A percentile compares a stretch with the other conserved stretches of the same genome.
Conservation (phyloP, 1,140 invertebrate species). For the Trichoplusia ni region DNA sequence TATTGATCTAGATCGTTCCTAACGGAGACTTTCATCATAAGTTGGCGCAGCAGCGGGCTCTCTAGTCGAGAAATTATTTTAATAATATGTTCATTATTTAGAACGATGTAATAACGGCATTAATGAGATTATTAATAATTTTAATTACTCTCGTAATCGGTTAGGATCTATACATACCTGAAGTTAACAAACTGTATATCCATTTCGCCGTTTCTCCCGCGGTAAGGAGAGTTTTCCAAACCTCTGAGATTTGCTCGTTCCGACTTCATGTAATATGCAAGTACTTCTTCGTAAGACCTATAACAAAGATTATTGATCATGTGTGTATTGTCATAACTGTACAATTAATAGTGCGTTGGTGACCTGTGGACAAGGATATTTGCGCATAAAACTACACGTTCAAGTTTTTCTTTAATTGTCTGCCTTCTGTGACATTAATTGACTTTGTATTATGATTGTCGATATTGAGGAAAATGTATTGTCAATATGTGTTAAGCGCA, state of each 20-base stretch:
- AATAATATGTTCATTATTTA: not conserved
- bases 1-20: no score
- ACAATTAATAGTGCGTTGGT: no score
- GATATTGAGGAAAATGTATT: no score
- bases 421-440: no score
- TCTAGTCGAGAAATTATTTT: no score
- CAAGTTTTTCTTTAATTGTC: no score
- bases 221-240: conserved; percentile 72
- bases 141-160: not conserved
- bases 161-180: conserved; percentile 19
- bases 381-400: no score
- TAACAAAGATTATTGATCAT: not conserved
- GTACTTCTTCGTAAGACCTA: conserved; percentile 48
- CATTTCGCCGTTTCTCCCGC: conserved; percentile 75
- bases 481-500: no score
- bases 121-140: not conserved
- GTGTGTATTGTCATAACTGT: not conserved
- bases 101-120: not conserved
- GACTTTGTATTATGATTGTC: no score
- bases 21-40: no score
- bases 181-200: conserved; percentile 72
- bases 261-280: conserved; percentile 61
- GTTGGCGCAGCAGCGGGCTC: no score
- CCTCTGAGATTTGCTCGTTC: conserved; percentile 71
- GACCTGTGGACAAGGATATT: no score